These are phyloP conservation scores for Haemorhous mexicanus DNA, from an alignment of 2,113 vertebrate genomes.

Conservation along the genomic window DNA sequence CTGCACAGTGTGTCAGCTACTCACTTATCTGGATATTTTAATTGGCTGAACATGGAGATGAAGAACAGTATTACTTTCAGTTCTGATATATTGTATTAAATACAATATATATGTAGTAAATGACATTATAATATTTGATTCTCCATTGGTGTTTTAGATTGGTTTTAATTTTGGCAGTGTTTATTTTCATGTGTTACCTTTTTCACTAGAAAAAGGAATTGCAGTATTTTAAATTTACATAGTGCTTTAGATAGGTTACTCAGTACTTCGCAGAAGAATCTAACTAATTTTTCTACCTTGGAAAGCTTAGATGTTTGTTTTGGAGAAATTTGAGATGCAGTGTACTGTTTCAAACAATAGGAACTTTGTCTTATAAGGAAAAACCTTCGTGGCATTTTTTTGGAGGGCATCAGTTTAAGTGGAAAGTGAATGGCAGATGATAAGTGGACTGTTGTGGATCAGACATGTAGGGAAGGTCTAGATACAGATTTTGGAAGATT, in stretches of 20 bases:
- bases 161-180: not conserved
- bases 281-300: not conserved
- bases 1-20: not conserved
- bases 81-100: not conserved
- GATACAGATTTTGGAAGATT: not conserved
- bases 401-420: not conserved
- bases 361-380: not conserved
- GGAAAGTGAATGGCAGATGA: not conserved
- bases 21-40: slow-evolving; percentile 5
- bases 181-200: not conserved
- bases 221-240: not conserved
- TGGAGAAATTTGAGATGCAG: not conserved
- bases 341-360: not conserved
- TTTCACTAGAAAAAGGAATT: not conserved
- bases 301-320: not conserved
- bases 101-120: not conserved
- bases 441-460: not conserved
- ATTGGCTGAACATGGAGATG: not conserved
- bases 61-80: not conserved
- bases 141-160: not conserved
- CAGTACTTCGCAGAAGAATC: not conserved
- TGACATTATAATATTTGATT: not conserved
- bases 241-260: not conserved
- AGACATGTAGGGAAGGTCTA: not conserved
- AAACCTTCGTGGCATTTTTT: not conserved